Base-by-base conservation (phyloP, 2,113 vertebrate genomes). In the Tachuris rubrigastra region DNA sequence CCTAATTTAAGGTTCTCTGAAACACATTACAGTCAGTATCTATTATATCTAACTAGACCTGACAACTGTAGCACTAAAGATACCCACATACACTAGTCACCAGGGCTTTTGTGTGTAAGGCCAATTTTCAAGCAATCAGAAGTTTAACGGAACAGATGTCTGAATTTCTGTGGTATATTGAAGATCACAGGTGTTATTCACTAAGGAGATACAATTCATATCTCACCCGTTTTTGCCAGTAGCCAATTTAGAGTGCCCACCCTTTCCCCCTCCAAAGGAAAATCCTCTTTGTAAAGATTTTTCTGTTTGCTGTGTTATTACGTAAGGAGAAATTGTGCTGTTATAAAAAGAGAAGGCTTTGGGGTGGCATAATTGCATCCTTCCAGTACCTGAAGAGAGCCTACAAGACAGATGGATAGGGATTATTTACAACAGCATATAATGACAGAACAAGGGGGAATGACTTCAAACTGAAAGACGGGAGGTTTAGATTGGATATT, bases 91-190 rank as follows among this genome's bases (percentile, higher is more conserved):
- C 7, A n/a, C 50, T 67, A 81, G 27, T 89, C 59, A 81, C 56
- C 87, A 14, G 50, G 28, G 2, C 3, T 33, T 88, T 93, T 78
- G 20, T 25, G 33, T 46, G 23, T 47, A 69, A 92, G 31, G 44
- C 53, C 14, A 77, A 91, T 78, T 97, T 90, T 85, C 71, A 88
- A 91, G 35, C 20, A 83, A 81, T 84, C n/a, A 42, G 67, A 96
- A 75, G 7, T 72, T 91, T 95, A 96, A 87, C n/a, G 56, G 59
- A 96, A 90, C 50, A 95, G 91, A 90, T 93, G 50, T 15, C 28
- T 87, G 50, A 53, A 82, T 62, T 96, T 86, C 52, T 92, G 50
- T 74, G n/a, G 3, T 86, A 80, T 85, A 82, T 46, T 92, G 85
- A 94, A 55, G 42, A 52, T 65, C 92, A 89, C n/a, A 92, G 31